Conservation (phyloP, 2,797 vertebrate species). For the Cuniculus paca region DNA sequence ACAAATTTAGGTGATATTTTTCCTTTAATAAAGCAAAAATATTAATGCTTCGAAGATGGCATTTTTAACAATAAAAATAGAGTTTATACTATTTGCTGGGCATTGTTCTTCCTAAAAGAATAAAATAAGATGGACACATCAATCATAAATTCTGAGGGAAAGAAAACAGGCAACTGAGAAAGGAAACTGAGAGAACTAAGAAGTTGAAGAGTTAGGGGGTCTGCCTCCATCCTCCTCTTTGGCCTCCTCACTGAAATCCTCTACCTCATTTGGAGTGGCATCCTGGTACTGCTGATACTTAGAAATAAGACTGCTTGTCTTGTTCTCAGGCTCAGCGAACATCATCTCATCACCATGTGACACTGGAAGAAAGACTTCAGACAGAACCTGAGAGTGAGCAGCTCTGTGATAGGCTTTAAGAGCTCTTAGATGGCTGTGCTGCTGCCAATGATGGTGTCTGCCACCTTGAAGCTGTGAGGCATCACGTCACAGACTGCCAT, state of each 20-base stretch:
- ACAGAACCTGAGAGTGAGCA: not conserved
- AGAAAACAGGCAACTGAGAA: not conserved
- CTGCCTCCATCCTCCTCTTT: not conserved
- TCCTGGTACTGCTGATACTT: not conserved
- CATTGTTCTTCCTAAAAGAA: not conserved
- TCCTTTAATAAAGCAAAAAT: not conserved
- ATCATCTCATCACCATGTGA: not conserved
- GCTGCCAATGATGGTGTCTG: not conserved
- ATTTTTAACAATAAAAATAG: constrained; percentile 3
- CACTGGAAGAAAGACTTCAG: not conserved
- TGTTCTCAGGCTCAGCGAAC: not conserved
- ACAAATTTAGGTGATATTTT: not conserved
- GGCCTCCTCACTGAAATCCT: not conserved
- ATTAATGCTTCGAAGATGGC: not conserved
- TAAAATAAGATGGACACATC: not conserved
- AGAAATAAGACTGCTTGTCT: not conserved
- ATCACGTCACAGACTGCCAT: not conserved
- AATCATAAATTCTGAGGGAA: not conserved
- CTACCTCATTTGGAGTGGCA: not conserved
- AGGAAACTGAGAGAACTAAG: not conserved
- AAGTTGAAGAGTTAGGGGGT: not conserved
- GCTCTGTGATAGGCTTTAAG: not conserved
- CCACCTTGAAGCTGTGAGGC: not conserved
- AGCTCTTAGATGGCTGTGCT: not conserved
- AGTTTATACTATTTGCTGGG: not conserved